Base-by-base conservation (phyloP, 2,888 invertebrate species). In the Cryptocephalus moraei region DNA sequence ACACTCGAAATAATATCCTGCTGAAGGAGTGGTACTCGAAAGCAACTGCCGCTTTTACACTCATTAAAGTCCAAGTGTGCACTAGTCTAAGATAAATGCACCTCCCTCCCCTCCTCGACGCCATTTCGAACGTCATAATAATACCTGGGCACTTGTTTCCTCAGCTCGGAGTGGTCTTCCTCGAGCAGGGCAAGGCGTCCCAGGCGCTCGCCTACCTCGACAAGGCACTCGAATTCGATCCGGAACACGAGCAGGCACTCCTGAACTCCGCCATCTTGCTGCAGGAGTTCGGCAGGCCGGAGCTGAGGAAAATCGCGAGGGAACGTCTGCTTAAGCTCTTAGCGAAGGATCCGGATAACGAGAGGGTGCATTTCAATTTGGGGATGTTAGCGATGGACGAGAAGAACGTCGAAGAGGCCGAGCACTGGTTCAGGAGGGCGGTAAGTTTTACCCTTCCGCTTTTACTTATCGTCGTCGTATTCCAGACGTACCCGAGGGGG, bases 341-440 rank as follows among this genome's bases (percentile, higher is more conserved):
- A 41, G 79, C 84, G 58, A 85, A 86, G 65, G 81, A 81, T 57
- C 75, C 80, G 1, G 82, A 82, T 49, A 94, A 95, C 68, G 92
- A 94, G 66, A 80, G 93, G 50, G 87, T 94, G 6, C 91, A 90
- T 70, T 96, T 96, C 71, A 94, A 95, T 75, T 76, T 94, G 46
- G 54, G 93, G 54, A 95, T 96, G 95, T 73, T 96, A 40, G 88
- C 93, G 39, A 95, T 94, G 93, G 95, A 96, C 68, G 91, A 92
- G 62, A 82, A 86, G 39, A 88, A 93, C 65, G 88, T 85, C 39
- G 82, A 82, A 33, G 86, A 86, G 60, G 94, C 95, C 0, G 93
- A 94, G 68, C 80, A 85, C 46, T 92, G 91, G 85, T 94, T 94
- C 71, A 80, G 90, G 45, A 53, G 54, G 33, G 53, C 50, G 10